Base-by-base conservation (phyloP, 2,888 invertebrate species). In the Fragum whitleyi region DNA sequence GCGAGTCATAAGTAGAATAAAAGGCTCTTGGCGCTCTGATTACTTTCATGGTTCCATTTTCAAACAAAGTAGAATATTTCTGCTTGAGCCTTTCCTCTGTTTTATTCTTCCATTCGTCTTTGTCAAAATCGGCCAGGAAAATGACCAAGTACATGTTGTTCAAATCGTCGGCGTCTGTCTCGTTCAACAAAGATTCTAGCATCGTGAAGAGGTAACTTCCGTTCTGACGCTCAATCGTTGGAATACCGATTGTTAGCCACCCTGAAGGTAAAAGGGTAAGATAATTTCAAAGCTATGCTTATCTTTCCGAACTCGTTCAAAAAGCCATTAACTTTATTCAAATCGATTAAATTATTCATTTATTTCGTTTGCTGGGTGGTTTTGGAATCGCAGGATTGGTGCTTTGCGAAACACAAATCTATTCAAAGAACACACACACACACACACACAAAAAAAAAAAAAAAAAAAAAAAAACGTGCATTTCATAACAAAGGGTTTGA, bases 201-300 rank as follows among this genome's bases (percentile, higher is more conserved):
- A 94, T 94, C 71, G 90, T 77, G n/a, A 89, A 74, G 29, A 94
- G 87, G 84, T 94, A 94, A 72, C 90, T 90, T 39, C 84, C 90
- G 21, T 93, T 93, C 21, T 89, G 88, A 28, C 94, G 88, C 74
- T 90, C 89, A 19, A 94, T 92, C 2, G 93, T 93, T 6, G 94
- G 93, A 47, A 94, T 93, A 2, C 94, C 94, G n/a, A 94, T 93
- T 0, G 94, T 92, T 7, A 94, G 85, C 69, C 91, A 92, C 55
- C 92, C 94, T 91, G 87, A n/a, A 81, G 83, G 19, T 21, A 6
- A 23, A 55, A 21, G 23, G 6, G n/a, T n/a, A 55, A 55, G n/a
- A n/a, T n/a, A n/a, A n/a, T n/a, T n/a, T n/a, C n/a, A n/a, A n/a
- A n/a, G n/a, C n/a, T n/a, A n/a, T n/a, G n/a, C n/a, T n/a, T n/a